Percentiles rank a stretch among this genome's conserved stretches.
These are phyloP conservation scores for Pterocles burchelli DNA, from an alignment of 2,113 vertebrate genomes.

Conservation along the genomic window DNA sequence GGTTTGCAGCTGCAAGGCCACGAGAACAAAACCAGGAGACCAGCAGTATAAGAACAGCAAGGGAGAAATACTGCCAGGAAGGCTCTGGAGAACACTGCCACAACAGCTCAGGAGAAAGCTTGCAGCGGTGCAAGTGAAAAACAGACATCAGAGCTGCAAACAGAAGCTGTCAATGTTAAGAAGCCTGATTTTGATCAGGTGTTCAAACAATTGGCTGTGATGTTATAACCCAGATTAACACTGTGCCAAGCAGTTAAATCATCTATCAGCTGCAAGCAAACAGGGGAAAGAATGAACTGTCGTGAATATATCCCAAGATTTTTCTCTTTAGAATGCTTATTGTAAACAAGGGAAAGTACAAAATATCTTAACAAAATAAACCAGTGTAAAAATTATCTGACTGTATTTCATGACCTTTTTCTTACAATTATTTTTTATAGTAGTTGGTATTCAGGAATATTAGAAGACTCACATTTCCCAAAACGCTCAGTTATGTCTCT, in stretches of 20 bases:
- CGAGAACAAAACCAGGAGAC: background rate
- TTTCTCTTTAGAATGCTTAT: background rate
- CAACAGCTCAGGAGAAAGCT: background rate
- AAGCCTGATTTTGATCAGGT: background rate
- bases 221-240: background rate
- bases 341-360: background rate
- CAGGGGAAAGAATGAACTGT: background rate
- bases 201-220: background rate
- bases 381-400: background rate
- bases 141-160: background rate
- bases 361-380: background rate
- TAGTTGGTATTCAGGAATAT: background rate
- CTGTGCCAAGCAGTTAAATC: background rate
- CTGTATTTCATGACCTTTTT: background rate
- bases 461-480: background rate
- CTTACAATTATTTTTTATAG: background rate
- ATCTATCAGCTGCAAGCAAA: background rate
- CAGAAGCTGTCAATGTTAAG: rapidly evolving
- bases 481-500: background rate
- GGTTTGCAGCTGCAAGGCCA: background rate
- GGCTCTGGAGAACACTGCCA: background rate
- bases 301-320: background rate
- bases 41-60: background rate
- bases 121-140: background rate
- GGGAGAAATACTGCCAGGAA: background rate